Evolutionary conservation across 2,888 invertebrate genomes (phyloP), one percentile per base, ranked within the genome.

Genomic region (Lasioglossum lativentre): DNA sequence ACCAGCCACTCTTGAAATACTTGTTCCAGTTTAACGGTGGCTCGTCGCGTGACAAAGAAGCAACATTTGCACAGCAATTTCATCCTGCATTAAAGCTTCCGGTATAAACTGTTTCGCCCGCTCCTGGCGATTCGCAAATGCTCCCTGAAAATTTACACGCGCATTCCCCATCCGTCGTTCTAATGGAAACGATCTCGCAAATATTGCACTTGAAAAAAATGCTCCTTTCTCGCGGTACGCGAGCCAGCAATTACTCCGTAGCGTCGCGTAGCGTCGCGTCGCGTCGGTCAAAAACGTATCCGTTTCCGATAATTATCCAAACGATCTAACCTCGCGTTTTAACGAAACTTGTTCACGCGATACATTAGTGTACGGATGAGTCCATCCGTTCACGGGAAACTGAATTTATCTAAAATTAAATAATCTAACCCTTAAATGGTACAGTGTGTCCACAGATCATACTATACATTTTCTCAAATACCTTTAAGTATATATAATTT

Each of bases 11-110:
- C 83, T 66, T 63, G 75, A 75, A 79, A 75, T 72, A 71, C 75
- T 71, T 72, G 83, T 80, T 79, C 75, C 79, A 71, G 78, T 79
- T 83, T 83, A 75, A 80, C 73, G 73, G 30, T 77, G 73, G 73
- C 82, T 56, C 78, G 73, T 56, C 68, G 73, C 74, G 19, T 70
- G 59, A 80, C 71, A 66, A 66, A 78, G 83, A 82, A 77, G 59
- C 80, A 77, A 74, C 85, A 78, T 56, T 75, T 71, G 52, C 74
- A 34, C 70, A 72, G 77, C 83, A 83, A 80, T 80, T 85, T 74
- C 68, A 76, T 68, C 63, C 77, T 38, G 75, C 70, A 34, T 74
- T 75, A 71, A n/a, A 70, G 68, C 68, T n/a, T 68, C 14, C 38
- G 12, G 38, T 40, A 68, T 68, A 68, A 68, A 68, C 38, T 40